These are phyloP conservation scores for Distichodus sexfasciatus DNA, from an alignment of 2,797 vertebrate species.

Conservation along the genomic window DNA sequence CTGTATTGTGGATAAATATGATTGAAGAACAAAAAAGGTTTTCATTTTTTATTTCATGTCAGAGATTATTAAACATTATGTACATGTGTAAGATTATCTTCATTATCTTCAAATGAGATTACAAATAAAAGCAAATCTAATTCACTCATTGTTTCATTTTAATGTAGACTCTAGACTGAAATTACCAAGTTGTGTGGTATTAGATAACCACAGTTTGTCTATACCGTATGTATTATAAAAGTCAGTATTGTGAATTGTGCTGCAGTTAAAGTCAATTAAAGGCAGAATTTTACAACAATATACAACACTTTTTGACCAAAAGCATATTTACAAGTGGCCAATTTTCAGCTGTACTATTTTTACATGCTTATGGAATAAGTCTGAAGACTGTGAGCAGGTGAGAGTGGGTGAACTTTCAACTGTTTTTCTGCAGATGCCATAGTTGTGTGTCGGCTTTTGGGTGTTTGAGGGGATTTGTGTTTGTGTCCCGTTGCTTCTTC, in stretches of 20 bases:
- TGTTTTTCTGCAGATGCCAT: constrained; percentile 8
- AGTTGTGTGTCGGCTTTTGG: neutral
- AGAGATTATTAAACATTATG: constrained; percentile 1
- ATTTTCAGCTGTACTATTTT: neutral
- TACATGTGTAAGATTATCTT: constrained; percentile 8
- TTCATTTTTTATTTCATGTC: neutral
- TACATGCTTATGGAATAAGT: constrained; percentile 16
- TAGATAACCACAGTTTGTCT: too few relatives aligned
- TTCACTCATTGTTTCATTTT: neutral
- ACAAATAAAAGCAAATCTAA: neutral
- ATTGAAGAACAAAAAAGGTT: too few relatives aligned
- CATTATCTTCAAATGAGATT: neutral
- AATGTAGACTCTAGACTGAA: neutral
- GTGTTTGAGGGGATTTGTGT: neutral
- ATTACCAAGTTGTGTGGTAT: too few relatives aligned
- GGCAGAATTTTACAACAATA: neutral
- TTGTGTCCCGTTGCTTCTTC: constrained; percentile 47
- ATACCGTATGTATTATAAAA: too few relatives aligned
- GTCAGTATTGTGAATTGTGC: neutral
- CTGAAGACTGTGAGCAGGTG: neutral
- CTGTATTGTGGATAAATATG: too few relatives aligned
- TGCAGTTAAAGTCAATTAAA: constrained; percentile 5
- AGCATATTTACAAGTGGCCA: constrained; percentile 2
- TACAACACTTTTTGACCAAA: constrained; percentile 17
- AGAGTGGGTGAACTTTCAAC: neutral